These are phyloP conservation scores for Motacilla alba DNA, from an alignment of 2,113 vertebrate species.

Conservation along the genomic window DNA sequence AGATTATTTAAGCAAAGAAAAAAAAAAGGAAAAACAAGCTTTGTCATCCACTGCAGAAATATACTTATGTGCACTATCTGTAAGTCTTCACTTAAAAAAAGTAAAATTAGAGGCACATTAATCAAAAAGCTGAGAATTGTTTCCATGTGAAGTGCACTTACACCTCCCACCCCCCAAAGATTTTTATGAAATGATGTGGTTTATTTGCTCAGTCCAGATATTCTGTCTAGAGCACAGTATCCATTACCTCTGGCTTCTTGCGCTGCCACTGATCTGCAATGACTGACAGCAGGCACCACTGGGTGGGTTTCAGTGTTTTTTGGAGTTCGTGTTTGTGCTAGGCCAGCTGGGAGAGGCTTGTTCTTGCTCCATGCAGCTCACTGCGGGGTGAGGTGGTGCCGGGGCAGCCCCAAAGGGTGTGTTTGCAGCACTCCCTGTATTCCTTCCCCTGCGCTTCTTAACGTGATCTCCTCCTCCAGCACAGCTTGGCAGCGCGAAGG, in stretches of 20 bases:
- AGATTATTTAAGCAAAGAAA: not conserved
- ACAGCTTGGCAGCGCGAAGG: not conserved
- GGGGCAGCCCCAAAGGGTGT: not conserved
- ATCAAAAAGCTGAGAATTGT: not conserved
- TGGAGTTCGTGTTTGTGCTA: not conserved
- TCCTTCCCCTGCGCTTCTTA: not conserved
- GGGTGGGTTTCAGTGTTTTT: not conserved
- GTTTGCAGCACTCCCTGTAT: not conserved
- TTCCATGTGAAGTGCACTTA: not conserved
- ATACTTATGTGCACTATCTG: not conserved
- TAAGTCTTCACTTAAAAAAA: not conserved
- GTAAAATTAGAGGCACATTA: not conserved
- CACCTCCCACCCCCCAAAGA: not conserved
- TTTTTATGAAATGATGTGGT: not conserved
- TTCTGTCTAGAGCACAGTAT: rapidly evolving
- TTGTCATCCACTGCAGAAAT: not conserved
- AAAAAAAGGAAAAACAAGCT: not conserved
- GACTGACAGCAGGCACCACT: not conserved
- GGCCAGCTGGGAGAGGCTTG: not conserved
- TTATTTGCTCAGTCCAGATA: not conserved
- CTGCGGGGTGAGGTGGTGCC: not conserved
- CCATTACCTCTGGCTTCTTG: not conserved
- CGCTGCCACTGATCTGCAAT: not conserved
- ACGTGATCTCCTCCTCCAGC: not conserved
- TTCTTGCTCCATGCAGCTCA: not conserved